These are phyloP conservation scores for Xestia rhomboidea DNA, from an alignment of 2,888 invertebrate genomes.

Conservation along the genomic window DNA sequence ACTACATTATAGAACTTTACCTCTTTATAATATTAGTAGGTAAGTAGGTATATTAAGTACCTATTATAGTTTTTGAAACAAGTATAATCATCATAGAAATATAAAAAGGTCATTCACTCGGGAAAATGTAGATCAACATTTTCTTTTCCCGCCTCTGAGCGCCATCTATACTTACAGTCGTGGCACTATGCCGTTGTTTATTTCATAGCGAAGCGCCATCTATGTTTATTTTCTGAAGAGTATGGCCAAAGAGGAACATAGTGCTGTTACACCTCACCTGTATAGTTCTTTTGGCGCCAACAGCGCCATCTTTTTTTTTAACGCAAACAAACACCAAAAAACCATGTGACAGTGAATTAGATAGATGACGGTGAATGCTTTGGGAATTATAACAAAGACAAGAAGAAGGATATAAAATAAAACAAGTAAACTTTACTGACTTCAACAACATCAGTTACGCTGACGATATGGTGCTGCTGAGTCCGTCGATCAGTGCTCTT, in stretches of 20 bases:
- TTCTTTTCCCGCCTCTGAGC: neutral
- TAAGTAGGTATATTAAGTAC: too few relatives aligned
- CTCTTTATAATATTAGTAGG: neutral
- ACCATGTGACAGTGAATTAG: too few relatives aligned
- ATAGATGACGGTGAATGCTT: too few relatives aligned
- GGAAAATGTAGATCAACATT: neutral
- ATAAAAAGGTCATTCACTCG: neutral
- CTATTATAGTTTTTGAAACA: too few relatives aligned
- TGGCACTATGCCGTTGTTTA: neutral
- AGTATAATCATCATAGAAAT: neutral
- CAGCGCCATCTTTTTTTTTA: neutral
- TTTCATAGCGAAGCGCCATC: neutral
- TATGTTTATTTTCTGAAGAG: neutral
- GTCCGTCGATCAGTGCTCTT: too few relatives aligned
- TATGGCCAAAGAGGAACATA: neutral
- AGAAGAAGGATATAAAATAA: too few relatives aligned
- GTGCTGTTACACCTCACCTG: neutral
- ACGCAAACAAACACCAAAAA: too few relatives aligned
- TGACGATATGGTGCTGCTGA: too few relatives aligned
- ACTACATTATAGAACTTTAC: neutral
- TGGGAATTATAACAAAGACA: too few relatives aligned
- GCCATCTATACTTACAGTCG: constrained; percentile 8
- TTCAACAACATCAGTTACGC: too few relatives aligned
- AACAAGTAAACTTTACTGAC: neutral
- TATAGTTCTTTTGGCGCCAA: neutral